Evolutionary conservation across 1,140 invertebrate genomes (phyloP), one percentile per base, ranked within the genome.

Genomic region (Augochlora pura): DNA sequence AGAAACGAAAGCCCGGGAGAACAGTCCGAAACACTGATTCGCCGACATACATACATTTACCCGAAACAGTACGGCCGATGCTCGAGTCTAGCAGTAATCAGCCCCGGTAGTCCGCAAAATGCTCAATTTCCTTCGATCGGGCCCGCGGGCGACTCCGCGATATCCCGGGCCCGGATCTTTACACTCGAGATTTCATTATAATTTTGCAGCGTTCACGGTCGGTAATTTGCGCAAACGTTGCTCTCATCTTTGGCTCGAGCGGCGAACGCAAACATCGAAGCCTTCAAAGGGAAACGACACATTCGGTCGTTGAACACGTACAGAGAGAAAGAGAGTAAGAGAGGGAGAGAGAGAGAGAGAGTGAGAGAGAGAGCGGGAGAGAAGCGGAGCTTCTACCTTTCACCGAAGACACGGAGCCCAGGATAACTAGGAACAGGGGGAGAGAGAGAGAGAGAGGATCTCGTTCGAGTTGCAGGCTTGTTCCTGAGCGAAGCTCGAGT

Each of bases 401-500:
- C 78, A 59, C 69, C 71, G 63, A 70, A 79, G 72, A 80, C 77
- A 68, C 60, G 72, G 57, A 81, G 70, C 67, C 67, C 72, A 87
- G 82, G 85, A 87, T 87, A 87, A 85, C 80, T 84, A 84, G 88
- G 87, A 84, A 80, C 82, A 84, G 83, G 82, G n/a, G n/a, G n/a
- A n/a, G n/a, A n/a, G n/a, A n/a, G n/a, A n/a, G n/a, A n/a, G n/a
- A n/a, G n/a, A n/a, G 88, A 85, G 89, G 86, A 86, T 52, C 49
- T 86, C 82, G 83, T 89, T 87, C 87, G 85, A 87, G 86, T 90
- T 88, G 83, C 87, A 85, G 81, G 86, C 83, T 86, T 82, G 87
- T 84, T 82, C 85, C 78, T 83, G n/a, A n/a, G 84, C 80, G 85
- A 84, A 88, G 89, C 85, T 84, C 78, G 82, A 87, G 87, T 83